Evolutionary conservation across 1,140 invertebrate species (phyloP).

Genomic region (Microplitis mediator): DNA sequence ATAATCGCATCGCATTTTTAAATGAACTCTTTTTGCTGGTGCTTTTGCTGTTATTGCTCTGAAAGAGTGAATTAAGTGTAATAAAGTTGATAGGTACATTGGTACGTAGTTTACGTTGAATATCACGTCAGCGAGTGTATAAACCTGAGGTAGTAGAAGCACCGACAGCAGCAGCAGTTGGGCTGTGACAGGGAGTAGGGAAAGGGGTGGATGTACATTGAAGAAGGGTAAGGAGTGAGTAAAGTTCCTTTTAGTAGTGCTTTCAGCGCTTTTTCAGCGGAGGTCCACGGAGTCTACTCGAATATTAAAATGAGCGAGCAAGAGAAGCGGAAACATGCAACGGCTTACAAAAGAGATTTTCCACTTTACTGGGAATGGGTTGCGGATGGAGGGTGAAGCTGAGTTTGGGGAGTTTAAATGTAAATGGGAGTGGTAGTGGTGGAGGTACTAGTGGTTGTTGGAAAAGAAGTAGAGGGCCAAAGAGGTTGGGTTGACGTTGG

Average conservation of each 20-base stretch:
- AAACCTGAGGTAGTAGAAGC: not conserved
- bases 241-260: slow-evolving; percentile 47
- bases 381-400: not conserved
- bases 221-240: slow-evolving; percentile 27
- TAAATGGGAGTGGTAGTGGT: too few species aligned
- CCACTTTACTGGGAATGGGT: slow-evolving; percentile 39
- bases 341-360: slow-evolving; percentile 56
- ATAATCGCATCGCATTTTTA: slow-evolving; percentile 3
- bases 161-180: not conserved
- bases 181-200: not conserved
- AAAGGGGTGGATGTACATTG: not conserved
- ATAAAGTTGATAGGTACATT: slow-evolving; percentile 30
- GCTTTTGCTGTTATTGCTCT: slow-evolving; percentile 29
- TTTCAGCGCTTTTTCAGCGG: slow-evolving; percentile 44
- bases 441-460: too few species aligned
- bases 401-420: too few species aligned
- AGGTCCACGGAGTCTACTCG: slow-evolving; percentile 35
- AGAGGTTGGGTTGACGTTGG: not conserved
- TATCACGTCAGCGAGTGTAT: slow-evolving; percentile 16
- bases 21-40: slow-evolving; percentile 1
- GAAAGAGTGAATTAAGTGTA: slow-evolving; percentile 42
- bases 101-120: not conserved
- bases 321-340: slow-evolving; percentile 45
- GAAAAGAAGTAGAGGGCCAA: too few species aligned
- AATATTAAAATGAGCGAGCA: slow-evolving; percentile 52